Evolutionary conservation across 2,888 invertebrate species (phyloP), one percentile per base, ranked within the genome.

Genomic region (Chymomyza procnemis): DNA sequence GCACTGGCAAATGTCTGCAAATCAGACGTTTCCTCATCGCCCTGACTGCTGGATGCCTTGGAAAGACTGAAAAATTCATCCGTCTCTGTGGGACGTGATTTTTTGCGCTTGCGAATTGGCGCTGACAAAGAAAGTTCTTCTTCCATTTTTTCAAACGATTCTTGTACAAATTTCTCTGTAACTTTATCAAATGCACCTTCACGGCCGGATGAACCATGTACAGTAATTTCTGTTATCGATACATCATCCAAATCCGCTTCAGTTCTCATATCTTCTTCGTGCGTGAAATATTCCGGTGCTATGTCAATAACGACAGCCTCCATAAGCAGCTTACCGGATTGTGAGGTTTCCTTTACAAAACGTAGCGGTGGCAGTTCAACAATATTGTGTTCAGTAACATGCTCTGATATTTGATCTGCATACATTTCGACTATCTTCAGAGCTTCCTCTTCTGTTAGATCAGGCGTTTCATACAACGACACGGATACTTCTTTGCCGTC

Each of bases 391-490:
- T 96, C 96, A 88, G 93, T 91, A 61, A 97, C 95, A 88, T 97
- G 95, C 91, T 97, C 97, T 0, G 97, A 97, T 66, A 97, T 92
- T 90, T 97, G 97, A 89, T 97, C 97, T 0, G 97, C 97, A 87
- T 97, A 97, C 96, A 97, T 97, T 92, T 97, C 97, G 0, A 97
- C 95, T 81, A 97, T 96, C 91, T 97, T 96, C 41, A 97, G 92
- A 0, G 97, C 97, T 92, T 97, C 97, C 90, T 97, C 96, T 90
- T 97, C 97, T 0, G 97, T 97, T 60, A 97, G 92, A 91, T 97
- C 97, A 0, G 97, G 97, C 0, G 97, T 97, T 92, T 97, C 97
- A 86, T 97, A 97, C 2, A 97, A 91, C 3, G 97, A 97, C 0
- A 97, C 96, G 0, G 97, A 97, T 0, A 97, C 96, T 91, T 97